Evolutionary conservation across 1,140 invertebrate genomes (phyloP).

Genomic region (Drosophila seguyi): DNA sequence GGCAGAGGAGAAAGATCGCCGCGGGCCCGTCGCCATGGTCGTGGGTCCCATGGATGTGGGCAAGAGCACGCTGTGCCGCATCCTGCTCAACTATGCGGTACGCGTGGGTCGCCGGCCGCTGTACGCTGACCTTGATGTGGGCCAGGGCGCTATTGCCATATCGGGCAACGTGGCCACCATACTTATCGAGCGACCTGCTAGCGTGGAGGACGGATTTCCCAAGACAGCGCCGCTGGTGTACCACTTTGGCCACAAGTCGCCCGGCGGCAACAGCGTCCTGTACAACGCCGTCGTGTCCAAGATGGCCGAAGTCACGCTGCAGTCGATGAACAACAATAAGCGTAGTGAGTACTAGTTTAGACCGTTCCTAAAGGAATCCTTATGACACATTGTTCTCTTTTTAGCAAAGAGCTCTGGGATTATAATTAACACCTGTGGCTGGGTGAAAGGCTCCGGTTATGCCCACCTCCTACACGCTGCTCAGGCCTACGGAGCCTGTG

Average conservation of each 20-base stretch:
- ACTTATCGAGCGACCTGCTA: constrained; percentile 95
- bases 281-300: constrained; percentile 94
- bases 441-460: constrained; percentile 96
- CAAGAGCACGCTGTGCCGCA: constrained; percentile 95
- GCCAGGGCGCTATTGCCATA: constrained; percentile 96
- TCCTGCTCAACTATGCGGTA: constrained; percentile 97
- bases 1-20: constrained; percentile 90
- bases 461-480: constrained; percentile 93
- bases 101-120: constrained; percentile 94
- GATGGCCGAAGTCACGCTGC: constrained; percentile 94
- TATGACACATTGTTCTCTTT: constrained; percentile 24
- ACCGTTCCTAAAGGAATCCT: neutral
- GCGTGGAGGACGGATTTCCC: constrained; percentile 96
- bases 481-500: constrained; percentile 97
- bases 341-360: constrained; percentile 87
- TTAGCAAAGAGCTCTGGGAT: constrained; percentile 95
- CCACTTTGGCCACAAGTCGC: constrained; percentile 96
- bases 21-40: constrained; percentile 94
- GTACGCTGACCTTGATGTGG: constrained; percentile 98
- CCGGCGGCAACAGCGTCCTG: constrained; percentile 91
- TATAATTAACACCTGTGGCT: constrained; percentile 99
- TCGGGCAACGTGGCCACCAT: constrained; percentile 96
- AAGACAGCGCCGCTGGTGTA: constrained; percentile 96
- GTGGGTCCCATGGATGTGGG: constrained; percentile 98
- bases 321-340: constrained; percentile 94